Evolutionary conservation across 2,797 vertebrate species (phyloP).

Genomic region (Labeo calbasu): DNA sequence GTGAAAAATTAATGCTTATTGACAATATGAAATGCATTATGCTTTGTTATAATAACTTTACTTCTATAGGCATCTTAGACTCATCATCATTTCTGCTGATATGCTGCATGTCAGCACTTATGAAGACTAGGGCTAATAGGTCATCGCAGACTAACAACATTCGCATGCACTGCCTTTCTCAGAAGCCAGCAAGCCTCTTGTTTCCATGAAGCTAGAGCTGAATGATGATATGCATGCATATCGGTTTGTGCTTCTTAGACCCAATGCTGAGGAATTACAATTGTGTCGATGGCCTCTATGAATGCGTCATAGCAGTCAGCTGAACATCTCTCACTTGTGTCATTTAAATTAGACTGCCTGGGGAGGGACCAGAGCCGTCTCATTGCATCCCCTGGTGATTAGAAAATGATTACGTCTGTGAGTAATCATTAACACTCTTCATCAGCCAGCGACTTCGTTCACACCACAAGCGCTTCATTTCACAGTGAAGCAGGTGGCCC

Average conservation of each 20-base stretch:
- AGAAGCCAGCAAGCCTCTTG: background rate
- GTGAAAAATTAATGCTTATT: conserved; percentile 18
- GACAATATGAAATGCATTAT: conserved; percentile 10
- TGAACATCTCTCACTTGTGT: conserved; percentile 46
- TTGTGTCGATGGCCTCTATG: background rate
- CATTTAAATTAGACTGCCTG: conserved; percentile 22
- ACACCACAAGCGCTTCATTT: conserved; percentile 47
- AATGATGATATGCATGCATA: background rate
- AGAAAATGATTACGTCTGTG: conserved; percentile 46
- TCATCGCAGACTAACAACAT: conserved; percentile 27
- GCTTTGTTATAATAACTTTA: background rate
- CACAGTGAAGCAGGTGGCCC: conserved; percentile 61
- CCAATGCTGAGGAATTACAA: conserved; percentile 3
- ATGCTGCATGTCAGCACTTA: conserved; percentile 3
- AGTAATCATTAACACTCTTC: conserved; percentile 55
- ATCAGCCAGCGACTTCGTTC: conserved; percentile 40
- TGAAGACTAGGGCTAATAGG: background rate
- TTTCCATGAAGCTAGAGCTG: background rate
- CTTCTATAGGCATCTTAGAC: background rate
- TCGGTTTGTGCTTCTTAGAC: background rate
- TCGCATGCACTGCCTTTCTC: conserved; percentile 13
- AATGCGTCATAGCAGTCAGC: conserved; percentile 26
- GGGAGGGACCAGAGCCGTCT: conserved; percentile 28
- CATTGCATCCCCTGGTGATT: conserved; percentile 23
- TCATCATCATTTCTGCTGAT: conserved; percentile 10